Percentiles rank a stretch among this genome's conserved stretches.
Conservation (phyloP, 1,140 invertebrate genomes). For the Dendrolimus punctatus region DNA sequence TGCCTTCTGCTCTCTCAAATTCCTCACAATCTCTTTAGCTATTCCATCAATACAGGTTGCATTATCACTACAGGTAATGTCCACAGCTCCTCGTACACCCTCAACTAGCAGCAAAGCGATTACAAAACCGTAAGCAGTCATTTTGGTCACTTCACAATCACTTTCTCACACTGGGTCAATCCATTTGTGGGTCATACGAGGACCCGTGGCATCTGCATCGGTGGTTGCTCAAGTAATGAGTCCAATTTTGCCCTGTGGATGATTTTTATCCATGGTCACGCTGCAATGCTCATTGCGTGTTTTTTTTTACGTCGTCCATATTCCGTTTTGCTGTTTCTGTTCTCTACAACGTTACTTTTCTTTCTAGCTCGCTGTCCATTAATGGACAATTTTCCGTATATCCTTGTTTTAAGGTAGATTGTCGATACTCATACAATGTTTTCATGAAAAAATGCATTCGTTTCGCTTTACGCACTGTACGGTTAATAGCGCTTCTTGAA, state of each 20-base stretch:
- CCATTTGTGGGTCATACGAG: slow-evolving; percentile 55
- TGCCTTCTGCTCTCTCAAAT: slow-evolving; percentile 52
- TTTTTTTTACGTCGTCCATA: slow-evolving; percentile 41
- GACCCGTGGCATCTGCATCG: slow-evolving; percentile 40
- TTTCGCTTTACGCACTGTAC: slow-evolving; percentile 25
- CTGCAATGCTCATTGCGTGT: slow-evolving; percentile 33
- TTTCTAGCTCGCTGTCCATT: slow-evolving; percentile 25
- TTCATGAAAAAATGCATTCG: slow-evolving; percentile 21
- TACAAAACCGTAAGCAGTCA: slow-evolving; percentile 46
- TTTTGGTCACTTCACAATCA: slow-evolving; percentile 43
- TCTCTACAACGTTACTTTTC: slow-evolving; percentile 43
- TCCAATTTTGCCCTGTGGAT: slow-evolving; percentile 33
- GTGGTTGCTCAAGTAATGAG: slow-evolving; percentile 56
- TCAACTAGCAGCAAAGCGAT: slow-evolving; percentile 39
- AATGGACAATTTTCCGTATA: slow-evolving; percentile 32
- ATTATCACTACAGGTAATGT: slow-evolving; percentile 66
- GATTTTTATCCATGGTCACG: slow-evolving; percentile 66
- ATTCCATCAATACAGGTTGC: slow-evolving; percentile 66
- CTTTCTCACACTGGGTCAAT: slow-evolving; percentile 49
- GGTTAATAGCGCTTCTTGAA: slow-evolving; percentile 37
- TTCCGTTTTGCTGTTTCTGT: slow-evolving; percentile 33
- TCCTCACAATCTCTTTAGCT: slow-evolving; percentile 50
- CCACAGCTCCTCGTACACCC: slow-evolving; percentile 36
- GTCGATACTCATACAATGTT: slow-evolving; percentile 14
- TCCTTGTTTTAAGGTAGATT: slow-evolving; percentile 32